These are phyloP conservation scores for Barnardius zonarius DNA, from an alignment of 2,113 vertebrate genomes.

Conservation along the genomic window DNA sequence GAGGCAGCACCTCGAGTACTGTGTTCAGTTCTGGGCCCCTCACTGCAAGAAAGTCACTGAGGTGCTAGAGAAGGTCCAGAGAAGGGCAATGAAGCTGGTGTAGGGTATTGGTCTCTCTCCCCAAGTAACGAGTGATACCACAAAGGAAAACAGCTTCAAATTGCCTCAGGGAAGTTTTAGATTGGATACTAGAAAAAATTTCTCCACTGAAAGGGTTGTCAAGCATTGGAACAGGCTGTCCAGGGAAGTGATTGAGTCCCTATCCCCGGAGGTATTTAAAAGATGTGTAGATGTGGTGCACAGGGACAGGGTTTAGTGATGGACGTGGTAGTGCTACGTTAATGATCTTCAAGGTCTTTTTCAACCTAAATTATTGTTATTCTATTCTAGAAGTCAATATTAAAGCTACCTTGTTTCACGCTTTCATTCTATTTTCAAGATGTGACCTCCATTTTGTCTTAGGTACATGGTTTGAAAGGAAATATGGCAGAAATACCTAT, in stretches of 20 bases:
- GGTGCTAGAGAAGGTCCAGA: neutral
- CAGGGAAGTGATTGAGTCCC: neutral
- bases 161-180: neutral
- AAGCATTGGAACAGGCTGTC: neutral
- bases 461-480: neutral
- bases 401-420: neutral
- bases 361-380: neutral
- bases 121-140: neutral
- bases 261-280: neutral
- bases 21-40: neutral
- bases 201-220: neutral
- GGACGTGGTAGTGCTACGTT: neutral
- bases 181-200: neutral
- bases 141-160: neutral
- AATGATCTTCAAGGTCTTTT: neutral
- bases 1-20: accelerated
- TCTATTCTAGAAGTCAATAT: neutral
- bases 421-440: neutral
- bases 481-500: neutral
- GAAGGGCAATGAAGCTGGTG: neutral
- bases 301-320: neutral
- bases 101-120: neutral
- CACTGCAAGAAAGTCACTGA: neutral
- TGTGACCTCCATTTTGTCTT: neutral
- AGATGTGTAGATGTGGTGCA: neutral